These are phyloP conservation scores for Synergus laeviventris DNA, from an alignment of 2,888 invertebrate species.

Conservation along the genomic window DNA sequence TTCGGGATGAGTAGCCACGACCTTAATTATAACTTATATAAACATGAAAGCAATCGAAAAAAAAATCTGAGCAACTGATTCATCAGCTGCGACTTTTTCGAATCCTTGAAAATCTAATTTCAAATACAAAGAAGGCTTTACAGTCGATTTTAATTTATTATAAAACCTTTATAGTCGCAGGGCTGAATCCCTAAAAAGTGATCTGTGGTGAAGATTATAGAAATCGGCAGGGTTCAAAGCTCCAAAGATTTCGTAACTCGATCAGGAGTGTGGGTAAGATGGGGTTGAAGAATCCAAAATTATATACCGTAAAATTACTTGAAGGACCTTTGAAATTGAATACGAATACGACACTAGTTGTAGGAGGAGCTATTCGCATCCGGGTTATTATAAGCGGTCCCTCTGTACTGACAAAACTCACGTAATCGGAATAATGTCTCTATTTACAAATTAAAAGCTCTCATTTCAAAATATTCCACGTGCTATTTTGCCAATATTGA, in stretches of 20 bases:
- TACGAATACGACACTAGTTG: constrained; percentile 65
- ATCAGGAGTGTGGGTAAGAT: constrained; percentile 49
- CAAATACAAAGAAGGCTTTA: neutral
- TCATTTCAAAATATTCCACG: constrained; percentile 70
- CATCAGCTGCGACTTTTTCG: neutral
- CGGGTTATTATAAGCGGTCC: constrained; percentile 71
- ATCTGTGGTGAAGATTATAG: constrained; percentile 41
- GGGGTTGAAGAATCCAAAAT: constrained; percentile 61
- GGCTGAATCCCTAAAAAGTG: neutral
- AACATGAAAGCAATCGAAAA: neutral
- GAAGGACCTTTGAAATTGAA: constrained; percentile 62
- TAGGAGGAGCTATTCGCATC: constrained; percentile 66
- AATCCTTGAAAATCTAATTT: neutral
- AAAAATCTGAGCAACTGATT: neutral
- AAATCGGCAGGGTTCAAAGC: constrained; percentile 49
- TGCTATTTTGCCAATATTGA: constrained; percentile 69
- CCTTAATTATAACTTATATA: no score
- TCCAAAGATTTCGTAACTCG: constrained; percentile 57
- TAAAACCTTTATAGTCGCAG: neutral
- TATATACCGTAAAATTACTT: constrained; percentile 60
- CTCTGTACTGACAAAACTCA: constrained; percentile 55
- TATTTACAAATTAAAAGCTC: constrained; percentile 48
- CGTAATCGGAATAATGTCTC: no score
- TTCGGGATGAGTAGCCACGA: no score
- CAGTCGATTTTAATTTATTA: constrained; percentile 17